Evolutionary conservation across 1,140 invertebrate species (phyloP).

Genomic region (Zaprionus tsacasi): DNA sequence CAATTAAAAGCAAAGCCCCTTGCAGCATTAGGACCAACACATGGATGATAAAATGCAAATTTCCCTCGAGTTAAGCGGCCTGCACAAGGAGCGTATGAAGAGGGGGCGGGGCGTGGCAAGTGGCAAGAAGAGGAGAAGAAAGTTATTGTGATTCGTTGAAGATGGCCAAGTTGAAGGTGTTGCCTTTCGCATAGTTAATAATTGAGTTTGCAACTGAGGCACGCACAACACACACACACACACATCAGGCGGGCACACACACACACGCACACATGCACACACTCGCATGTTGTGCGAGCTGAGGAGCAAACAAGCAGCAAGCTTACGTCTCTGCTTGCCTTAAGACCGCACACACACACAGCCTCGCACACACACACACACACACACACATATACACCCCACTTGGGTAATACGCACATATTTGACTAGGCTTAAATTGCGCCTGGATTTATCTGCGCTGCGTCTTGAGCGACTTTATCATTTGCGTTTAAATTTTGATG

Average conservation of each 20-base stretch:
- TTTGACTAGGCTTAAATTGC: conserved; percentile 35
- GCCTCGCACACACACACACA: background rate
- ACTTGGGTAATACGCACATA: conserved; percentile 28
- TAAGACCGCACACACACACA: conserved; percentile 31
- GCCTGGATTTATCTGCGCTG: conserved; percentile 40
- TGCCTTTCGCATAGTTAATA: conserved; percentile 70
- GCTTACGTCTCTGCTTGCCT: conserved; percentile 65
- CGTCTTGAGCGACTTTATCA: conserved; percentile 38
- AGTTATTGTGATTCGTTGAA: conserved; percentile 18
- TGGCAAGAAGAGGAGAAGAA: background rate
- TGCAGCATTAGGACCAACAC: conserved; percentile 51
- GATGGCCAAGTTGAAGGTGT: conserved; percentile 61
- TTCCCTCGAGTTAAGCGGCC: conserved; percentile 64
- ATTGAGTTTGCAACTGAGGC: conserved; percentile 78
- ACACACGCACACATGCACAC: conserved; percentile 4
- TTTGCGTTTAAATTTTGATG: conserved; percentile 58
- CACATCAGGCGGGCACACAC: conserved; percentile 13
- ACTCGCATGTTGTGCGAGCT: background rate
- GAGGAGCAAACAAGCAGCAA: conserved; percentile 37
- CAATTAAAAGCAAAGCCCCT: conserved; percentile 77
- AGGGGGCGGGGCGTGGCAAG: background rate
- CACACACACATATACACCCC: background rate
- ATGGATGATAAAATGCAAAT: conserved; percentile 81
- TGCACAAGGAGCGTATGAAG: background rate
- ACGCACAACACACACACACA: conserved; percentile 50